Evolutionary conservation across 1,140 invertebrate species (phyloP), one percentile per base, ranked within the genome.

Genomic region (Adelges cooleyi): DNA sequence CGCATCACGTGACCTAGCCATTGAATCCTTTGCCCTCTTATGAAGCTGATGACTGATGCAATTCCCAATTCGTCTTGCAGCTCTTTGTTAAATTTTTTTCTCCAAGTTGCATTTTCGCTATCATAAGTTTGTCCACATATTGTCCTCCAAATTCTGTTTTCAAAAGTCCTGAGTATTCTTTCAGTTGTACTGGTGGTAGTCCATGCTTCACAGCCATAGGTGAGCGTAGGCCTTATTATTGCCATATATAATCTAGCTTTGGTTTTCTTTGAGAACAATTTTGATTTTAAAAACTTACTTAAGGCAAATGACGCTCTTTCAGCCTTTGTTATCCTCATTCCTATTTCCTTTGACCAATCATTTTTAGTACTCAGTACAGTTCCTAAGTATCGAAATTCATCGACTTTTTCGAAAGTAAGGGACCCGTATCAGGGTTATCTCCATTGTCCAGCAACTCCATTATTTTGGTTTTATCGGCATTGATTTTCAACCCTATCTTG

Each of bases 401-500:
- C 17, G n/a, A 27, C 25, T 51, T 51, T 51, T 18, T 52, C 50
- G 20, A 52, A 36, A 10, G 17, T 20, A 33, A 53, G 29, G 18
- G 17, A 53, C 36, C 33, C 17, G 36, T 33, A 20, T 13, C 51
- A 6, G 36, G 25, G 51, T 17, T 25, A 23, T 25, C 46, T 23
- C 48, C 23, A 50, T 25, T 25, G 11, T 20, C 3, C 6, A 50
- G 29, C 25, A 36, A 23, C 22, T 40, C 53, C 40, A 56, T 38
- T 18, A 40, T 18, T 56, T 56, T 33, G 29, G 53, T 56, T 44
- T 56, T 65, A 11, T 65, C 62, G 9, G 23, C 22, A 10, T 42
- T 49, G 15, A 65, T 65, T 65, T 65, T 25, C 22, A 65, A 36
- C 10, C 62, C 62, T 2, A 36, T 48, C 44, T 48, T 29, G 49